Conservation (phyloP, 2,113 vertebrate species). For the Neogobius melanostomus region DNA sequence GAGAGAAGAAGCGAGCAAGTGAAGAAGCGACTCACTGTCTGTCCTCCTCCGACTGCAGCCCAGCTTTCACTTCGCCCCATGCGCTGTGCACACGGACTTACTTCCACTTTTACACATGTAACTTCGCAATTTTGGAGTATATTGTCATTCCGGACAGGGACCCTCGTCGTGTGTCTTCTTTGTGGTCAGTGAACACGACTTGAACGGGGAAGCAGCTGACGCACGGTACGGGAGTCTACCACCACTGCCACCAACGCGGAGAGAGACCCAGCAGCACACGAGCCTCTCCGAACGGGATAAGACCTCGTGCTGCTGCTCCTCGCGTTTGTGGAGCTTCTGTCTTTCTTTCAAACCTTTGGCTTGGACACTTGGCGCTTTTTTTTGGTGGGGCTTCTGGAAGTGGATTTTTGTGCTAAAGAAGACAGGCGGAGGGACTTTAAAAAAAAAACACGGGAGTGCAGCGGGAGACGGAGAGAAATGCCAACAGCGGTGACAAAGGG, state of each 20-base stretch:
- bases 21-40: slow-evolving; percentile 17
- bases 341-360: background rate
- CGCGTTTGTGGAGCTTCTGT: slow-evolving; percentile 37
- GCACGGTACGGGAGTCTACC: slow-evolving; percentile 36
- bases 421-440: background rate
- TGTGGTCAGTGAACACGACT: slow-evolving; percentile 18
- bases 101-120: slow-evolving; percentile 5
- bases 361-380: slow-evolving; percentile 6
- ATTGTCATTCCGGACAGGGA: slow-evolving; percentile 10
- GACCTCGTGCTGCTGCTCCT: slow-evolving; percentile 58
- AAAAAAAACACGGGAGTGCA: slow-evolving; percentile 18
- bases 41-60: slow-evolving; percentile 25
- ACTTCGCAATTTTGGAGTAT: slow-evolving; percentile 29
- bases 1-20: slow-evolving; percentile 34
- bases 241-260: slow-evolving; percentile 10
- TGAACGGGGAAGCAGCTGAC: slow-evolving; percentile 20
- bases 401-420: slow-evolving; percentile 64
- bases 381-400: slow-evolving; percentile 35
- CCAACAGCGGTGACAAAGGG: slow-evolving; percentile 66
- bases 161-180: background rate
- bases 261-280: slow-evolving; percentile 20
- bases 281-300: slow-evolving; percentile 47
- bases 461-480: slow-evolving; percentile 66
- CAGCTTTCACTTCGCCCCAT: slow-evolving; percentile 12
- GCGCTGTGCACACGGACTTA: slow-evolving; percentile 13